Percentiles rank a stretch among this genome's conserved stretches.
Conservation (phyloP, 2,113 vertebrate genomes). For the Panthera tigris region DNA sequence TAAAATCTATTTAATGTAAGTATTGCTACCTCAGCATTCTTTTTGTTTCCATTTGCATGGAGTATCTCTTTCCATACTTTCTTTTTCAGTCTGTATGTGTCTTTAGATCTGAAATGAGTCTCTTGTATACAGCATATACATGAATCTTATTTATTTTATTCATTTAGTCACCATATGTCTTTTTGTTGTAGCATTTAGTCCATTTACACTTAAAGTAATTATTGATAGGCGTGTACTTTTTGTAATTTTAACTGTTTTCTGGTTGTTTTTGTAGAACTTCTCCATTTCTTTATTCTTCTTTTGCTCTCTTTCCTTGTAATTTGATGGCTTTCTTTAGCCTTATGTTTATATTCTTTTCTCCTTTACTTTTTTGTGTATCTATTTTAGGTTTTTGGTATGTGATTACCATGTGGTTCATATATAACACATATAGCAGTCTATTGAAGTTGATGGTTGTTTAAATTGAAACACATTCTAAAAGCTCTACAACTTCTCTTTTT, state of each 20-base stretch:
- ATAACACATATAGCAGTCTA: not conserved
- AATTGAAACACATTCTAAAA: not conserved
- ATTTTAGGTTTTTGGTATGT: not conserved
- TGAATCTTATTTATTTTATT: not conserved
- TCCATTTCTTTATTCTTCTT: not conserved
- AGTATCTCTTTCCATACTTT: not conserved
- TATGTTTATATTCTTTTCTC: not conserved
- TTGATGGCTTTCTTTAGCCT: not conserved
- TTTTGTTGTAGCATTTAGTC: not conserved
- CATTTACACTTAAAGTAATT: not conserved
- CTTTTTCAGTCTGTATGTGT: not conserved
- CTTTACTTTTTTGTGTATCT: not conserved
- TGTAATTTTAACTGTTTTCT: not conserved
- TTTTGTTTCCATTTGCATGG: not conserved
- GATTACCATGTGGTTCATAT: not conserved
- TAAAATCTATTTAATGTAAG: not conserved
- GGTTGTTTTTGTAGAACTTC: not conserved
- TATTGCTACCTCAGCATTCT: not conserved
- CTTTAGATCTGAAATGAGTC: not conserved
- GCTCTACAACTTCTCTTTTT: too few relatives aligned
- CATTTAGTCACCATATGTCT: not conserved
- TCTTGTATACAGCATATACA: not conserved
- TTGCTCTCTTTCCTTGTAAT: not conserved
- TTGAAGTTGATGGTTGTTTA: not conserved
- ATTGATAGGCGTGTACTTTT: not conserved